Evolutionary conservation across 2,797 vertebrate genomes (phyloP), one percentile per base, ranked within the genome.

Genomic region (Pygocentrus nattereri): DNA sequence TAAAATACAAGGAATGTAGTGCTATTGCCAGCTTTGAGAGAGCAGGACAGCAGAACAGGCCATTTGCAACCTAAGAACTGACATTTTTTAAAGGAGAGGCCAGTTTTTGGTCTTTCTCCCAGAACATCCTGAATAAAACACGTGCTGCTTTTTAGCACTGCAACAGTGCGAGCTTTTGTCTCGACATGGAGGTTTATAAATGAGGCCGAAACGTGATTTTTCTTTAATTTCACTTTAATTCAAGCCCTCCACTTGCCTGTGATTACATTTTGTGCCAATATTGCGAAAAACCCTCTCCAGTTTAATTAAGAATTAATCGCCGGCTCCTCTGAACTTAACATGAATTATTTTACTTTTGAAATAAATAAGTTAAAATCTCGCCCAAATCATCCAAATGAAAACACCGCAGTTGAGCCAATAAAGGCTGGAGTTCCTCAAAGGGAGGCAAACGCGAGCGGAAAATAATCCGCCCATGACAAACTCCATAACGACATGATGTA

Each of bases 241-340:
- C 58, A 27, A 23, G 59, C 27, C 25, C 15, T 1, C 27, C 27
- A 67, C 67, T 73, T 64, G 58, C 68, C 74, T 77, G 67, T 76
- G 76, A 78, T 80, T 72, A 74, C 73, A 50, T 75, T 77, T 73
- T 25, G 23, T 5, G 50, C 13, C 27, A n/a, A 70, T 82, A 83
- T 80, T 83, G 81, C 78, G 76, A 85, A 79, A 74, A 44, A 80
- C 61, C 30, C 34, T 71, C 74, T 27, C 4, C 25, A 38, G 59
- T 62, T 68, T 73, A 62, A 84, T 84, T 80, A 80, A 77, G 61
- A 81, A 84, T 68, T 49, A 74, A 75, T 81, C 54, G 27, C 27
- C 67, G 18, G 47, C 70, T 52, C 72, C 72, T 74, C 76, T 21
- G 44, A 78, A 80, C 59, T 67, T 58, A 67, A 70, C 77, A 49